Evolutionary conservation across 1,140 invertebrate species (phyloP), one percentile per base, ranked within the genome.

Genomic region (Probaryconus sp.): DNA sequence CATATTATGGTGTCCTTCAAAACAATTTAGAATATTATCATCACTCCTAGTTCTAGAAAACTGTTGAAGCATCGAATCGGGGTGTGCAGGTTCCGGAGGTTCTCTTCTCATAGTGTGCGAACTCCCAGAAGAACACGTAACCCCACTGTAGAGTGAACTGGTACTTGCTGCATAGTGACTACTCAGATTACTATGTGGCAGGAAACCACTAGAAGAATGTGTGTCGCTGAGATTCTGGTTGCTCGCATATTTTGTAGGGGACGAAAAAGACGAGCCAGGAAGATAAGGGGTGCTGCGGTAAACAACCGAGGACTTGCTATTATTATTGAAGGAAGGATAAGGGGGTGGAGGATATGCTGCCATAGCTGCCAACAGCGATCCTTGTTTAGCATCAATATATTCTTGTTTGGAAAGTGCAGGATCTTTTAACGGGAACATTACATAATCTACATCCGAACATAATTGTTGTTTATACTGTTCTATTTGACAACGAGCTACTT

Each of bases 391-490:
- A 77, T 96, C 95, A 72, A 95, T 90, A 83, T 96, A 96, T 81
- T 97, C 95, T 83, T 96, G 94, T 81, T 95, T 94, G 56, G 94
- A 96, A 11, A 96, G 90, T 0, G 94, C 92, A 13, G 95, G 94
- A 85, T 97, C 95, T 85, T 96, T 94, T 38, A 96, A 83, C 0
- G 95, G 95, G 79, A 96, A 97, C 81, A 96, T 94, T 0, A 96
- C 95, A 78, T 95, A 97, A 82, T 97, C 95, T 3, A 95, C 94
- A 76, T 96, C 95, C 26, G 94, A 96, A 72, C 95, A 95, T 10
- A 96, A 89, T 78, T 96, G 94, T 76, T 95, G 94, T 77, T 95
- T 93, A 76, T 95, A 96, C 64, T 94, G 92, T 72, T 94, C 93
- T 45, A 95, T 92, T 67, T 95, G 94, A 17, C 92, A 93, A 10